These are phyloP conservation scores for Aselliscus stoliczkanus DNA, from an alignment of 2,797 vertebrate species.

Conservation along the genomic window DNA sequence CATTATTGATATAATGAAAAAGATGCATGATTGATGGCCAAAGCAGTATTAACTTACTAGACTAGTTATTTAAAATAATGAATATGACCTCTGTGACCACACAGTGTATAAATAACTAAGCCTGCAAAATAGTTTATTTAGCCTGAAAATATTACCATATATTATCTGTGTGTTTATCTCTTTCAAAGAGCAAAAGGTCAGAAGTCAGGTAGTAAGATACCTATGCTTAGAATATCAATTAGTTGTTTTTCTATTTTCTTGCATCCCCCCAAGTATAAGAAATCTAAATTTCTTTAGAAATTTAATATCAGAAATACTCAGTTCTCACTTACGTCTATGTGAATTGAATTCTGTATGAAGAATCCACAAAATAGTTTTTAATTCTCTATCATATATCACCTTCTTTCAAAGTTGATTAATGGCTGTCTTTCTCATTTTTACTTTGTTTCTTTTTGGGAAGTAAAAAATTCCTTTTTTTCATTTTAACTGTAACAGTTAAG, in stretches of 20 bases:
- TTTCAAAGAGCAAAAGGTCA: not conserved
- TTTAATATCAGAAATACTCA: constrained; percentile 21
- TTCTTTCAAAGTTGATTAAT: constrained; percentile 3
- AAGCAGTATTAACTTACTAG: not conserved
- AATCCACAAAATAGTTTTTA: not conserved
- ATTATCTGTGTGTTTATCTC: not conserved
- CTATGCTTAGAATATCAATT: not conserved
- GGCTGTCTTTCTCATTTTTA: not conserved
- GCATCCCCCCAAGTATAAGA: not conserved
- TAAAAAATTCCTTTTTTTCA: not conserved
- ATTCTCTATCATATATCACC: not conserved
- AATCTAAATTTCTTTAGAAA: not conserved
- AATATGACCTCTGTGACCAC: not conserved
- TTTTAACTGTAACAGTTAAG: not conserved
- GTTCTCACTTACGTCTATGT: not conserved
- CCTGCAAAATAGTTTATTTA: not conserved
- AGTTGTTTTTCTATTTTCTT: not conserved
- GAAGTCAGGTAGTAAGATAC: not conserved
- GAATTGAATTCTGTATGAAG: not conserved
- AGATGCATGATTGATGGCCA: not conserved
- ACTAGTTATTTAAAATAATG: not conserved
- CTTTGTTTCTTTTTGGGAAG: not conserved
- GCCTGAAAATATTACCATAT: not conserved
- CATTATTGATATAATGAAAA: not conserved
- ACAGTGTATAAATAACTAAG: not conserved